Evolutionary conservation across 2,888 invertebrate species (phyloP), one percentile per base, ranked within the genome.

Genomic region (Tinea trinotella): DNA sequence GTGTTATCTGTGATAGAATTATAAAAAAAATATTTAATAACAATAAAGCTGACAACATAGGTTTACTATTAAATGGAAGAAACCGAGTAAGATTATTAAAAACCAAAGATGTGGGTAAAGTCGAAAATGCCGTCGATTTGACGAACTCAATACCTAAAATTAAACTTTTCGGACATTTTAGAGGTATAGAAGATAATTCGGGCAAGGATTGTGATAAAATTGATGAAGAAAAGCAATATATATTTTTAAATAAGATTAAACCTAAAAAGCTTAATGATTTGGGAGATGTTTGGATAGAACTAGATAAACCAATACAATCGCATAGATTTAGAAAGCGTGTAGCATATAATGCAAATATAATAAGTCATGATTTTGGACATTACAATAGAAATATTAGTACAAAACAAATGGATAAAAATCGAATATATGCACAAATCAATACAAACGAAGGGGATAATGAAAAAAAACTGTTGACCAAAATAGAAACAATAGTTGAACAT

Each of bases 11-110:
- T n/a, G 40, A 40, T n/a, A 40, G 13, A 13, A 40, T 40, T n/a
- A 40, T 40, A 40, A 40, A 40, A 4, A 40, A 40, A 40, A 40
- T 40, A 40, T 40, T 40, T n/a, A 40, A 40, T 7, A 10, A n/a
- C 7, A 7, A 30, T 2, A n/a, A 30, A 7, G 30, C 7, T 30
- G 13, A 13, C 13, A 13, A 40, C 13, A 4, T 40, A 2, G 13
- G n/a, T 15, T 40, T 12, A 13, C 13, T 15, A 7, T 40, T 15
- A 6, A 40, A 40, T 24, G 24, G 9, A 24, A 24, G 5, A 5
- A 7, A 9, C 5, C 15, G 7, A 40, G 13, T 15, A 2, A n/a
- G 15, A 40, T 7, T 40, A 40, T 15, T 40, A 15, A 40, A 40
- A 40, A 13, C 40, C n/a, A 40, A 40, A 40, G 3, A n/a, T 15